phyloP scores from a whole-genome alignment of 2,797 vertebrate genomes.

The Crocodylus rhombifer region DNA sequence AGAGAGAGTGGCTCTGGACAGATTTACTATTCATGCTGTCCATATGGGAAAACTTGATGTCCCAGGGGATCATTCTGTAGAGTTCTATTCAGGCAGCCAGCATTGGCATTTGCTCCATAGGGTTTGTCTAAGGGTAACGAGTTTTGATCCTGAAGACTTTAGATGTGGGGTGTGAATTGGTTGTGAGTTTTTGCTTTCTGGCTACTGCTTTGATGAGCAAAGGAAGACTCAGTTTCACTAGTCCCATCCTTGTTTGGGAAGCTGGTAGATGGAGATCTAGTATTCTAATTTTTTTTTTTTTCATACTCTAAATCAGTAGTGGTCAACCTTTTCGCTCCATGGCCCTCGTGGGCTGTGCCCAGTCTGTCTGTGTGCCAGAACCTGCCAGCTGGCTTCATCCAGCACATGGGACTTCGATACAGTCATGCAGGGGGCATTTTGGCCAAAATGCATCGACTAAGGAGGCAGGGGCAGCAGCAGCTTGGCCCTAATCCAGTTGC shows the following conservation, averaged over 20 bases:
- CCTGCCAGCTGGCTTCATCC: no score
- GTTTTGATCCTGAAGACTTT: neutral
- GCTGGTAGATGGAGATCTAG: neutral
- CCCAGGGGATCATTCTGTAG: neutral
- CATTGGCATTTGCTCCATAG: accelerated
- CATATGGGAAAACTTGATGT: neutral
- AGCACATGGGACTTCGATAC: no score
- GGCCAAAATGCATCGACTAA: no score
- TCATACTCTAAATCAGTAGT: no score
- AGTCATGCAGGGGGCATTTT: no score
- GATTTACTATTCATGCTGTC: neutral
- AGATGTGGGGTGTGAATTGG: neutral
- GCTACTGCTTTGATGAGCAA: neutral
- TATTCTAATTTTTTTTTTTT: no score
- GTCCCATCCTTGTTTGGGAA: neutral
- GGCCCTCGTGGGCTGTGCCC: no score
- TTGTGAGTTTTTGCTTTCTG: neutral
- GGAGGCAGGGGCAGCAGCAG: no score
- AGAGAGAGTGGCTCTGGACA: neutral
- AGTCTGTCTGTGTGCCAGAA: no score
- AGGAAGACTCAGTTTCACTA: neutral
- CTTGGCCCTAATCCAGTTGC: no score
- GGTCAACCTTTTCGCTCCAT: no score
- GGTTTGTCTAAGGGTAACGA: neutral
- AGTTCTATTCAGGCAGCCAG: neutral